phyloP scores from a whole-genome alignment of 2,113 vertebrate species.

The Oxyura jamaicensis region DNA sequence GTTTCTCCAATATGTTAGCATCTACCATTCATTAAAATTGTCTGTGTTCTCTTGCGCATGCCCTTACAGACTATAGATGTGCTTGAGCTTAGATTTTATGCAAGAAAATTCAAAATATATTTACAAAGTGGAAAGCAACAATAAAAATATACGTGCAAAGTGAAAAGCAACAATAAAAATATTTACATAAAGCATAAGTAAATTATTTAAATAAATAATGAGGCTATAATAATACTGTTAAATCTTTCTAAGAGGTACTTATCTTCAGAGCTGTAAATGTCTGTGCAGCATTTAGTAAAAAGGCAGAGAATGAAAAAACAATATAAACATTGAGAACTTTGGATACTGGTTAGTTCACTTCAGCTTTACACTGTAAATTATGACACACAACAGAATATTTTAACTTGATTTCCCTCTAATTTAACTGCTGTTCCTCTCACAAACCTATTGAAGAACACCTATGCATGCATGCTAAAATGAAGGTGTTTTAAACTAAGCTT shows the following conservation, averaged over 20 bases:
- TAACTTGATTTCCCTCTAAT: background rate
- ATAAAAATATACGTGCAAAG: slow-evolving; percentile 20
- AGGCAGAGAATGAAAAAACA: background rate
- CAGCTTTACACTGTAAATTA: background rate
- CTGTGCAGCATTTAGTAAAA: background rate
- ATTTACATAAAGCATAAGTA: slow-evolving; percentile 6
- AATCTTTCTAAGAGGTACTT: slow-evolving; percentile 6
- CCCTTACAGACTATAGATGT: background rate
- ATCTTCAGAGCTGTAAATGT: background rate
- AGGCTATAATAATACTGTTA: slow-evolving; percentile 34
- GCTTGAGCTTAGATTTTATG: background rate
- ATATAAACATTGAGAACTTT: background rate
- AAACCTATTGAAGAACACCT: background rate
- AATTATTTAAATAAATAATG: slow-evolving; percentile 47
- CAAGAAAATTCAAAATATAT: background rate
- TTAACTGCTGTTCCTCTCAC: background rate
- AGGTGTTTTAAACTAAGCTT: background rate
- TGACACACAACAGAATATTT: background rate
- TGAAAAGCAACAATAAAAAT: background rate
- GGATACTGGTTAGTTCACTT: background rate
- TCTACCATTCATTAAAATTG: background rate
- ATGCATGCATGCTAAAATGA: background rate
- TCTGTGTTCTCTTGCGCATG: background rate
- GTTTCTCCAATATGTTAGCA: background rate
- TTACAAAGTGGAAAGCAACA: background rate